A percentile compares a stretch with the other conserved stretches of the same genome.
Conservation (phyloP, 2,888 invertebrate species). For the Drosophila anomelani region DNA sequence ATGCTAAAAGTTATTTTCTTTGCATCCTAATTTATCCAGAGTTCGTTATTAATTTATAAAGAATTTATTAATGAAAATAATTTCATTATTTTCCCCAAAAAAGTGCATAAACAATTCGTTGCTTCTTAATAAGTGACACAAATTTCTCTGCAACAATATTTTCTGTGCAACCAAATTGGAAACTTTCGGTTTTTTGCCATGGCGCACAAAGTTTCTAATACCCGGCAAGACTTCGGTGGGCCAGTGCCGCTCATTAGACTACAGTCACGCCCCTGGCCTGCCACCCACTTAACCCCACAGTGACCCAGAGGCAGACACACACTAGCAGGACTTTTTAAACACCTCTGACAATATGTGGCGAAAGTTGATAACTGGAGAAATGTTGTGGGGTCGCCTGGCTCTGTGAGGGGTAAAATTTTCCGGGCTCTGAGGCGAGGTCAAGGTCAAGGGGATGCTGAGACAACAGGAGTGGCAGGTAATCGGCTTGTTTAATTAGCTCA, state of each 20-base stretch:
- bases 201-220: conserved; percentile 57
- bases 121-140: background rate
- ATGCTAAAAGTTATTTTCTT: background rate
- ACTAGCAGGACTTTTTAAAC: conserved; percentile 17
- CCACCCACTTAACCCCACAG: conserved; percentile 32
- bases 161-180: conserved; percentile 36
- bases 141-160: conserved; percentile 23
- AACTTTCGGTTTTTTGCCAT: conserved; percentile 46
- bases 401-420: conserved; percentile 35
- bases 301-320: conserved; percentile 23
- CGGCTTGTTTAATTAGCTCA: conserved; percentile 74
- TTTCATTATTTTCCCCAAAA: background rate
- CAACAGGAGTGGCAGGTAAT: conserved; percentile 50
- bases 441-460: conserved; percentile 56
- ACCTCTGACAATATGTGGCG: conserved; percentile 46
- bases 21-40: background rate
- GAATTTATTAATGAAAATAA: background rate
- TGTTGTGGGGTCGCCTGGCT: conserved; percentile 40
- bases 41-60: background rate
- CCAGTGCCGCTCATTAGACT: conserved; percentile 59
- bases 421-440: conserved; percentile 12
- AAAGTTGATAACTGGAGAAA: conserved; percentile 43
- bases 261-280: conserved; percentile 2
- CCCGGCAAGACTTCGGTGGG: conserved; percentile 33
- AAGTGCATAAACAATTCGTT: conserved; percentile 12